These are phyloP conservation scores for Coelopa frigida DNA, from an alignment of 1,140 invertebrate genomes.

Conservation along the genomic window DNA sequence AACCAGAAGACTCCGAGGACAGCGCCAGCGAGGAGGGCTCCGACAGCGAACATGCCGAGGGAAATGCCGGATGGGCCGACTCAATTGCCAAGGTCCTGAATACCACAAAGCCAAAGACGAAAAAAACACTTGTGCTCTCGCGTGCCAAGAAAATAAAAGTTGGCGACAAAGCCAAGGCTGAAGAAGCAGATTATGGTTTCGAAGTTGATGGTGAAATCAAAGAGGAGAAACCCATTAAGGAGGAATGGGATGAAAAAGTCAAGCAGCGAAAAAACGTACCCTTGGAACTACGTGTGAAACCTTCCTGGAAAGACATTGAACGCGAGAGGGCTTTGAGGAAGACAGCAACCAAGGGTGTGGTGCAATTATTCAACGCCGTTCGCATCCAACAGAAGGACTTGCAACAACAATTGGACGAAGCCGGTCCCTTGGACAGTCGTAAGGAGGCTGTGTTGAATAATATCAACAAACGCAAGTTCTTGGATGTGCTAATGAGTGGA, in stretches of 20 bases:
- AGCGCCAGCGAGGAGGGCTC: conserved; percentile 8
- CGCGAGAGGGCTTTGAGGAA: conserved; percentile 65
- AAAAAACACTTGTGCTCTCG: conserved; percentile 65
- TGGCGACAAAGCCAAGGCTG: conserved; percentile 34
- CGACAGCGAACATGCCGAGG: conserved; percentile 18
- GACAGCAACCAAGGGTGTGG: conserved; percentile 83
- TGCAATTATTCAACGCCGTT: conserved; percentile 86
- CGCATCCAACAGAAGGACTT: conserved; percentile 72
- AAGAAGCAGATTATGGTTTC: conserved; percentile 42
- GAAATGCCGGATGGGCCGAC: conserved; percentile 59
- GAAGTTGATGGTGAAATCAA: conserved; percentile 46
- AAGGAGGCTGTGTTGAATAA: conserved; percentile 75
- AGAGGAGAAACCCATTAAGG: conserved; percentile 43
- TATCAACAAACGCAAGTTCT: conserved; percentile 72
- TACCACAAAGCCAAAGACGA: conserved; percentile 64
- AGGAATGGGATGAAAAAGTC: conserved; percentile 26
- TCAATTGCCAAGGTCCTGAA: conserved; percentile 67
- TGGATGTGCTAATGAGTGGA: conserved; percentile 72
- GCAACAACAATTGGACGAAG: conserved; percentile 62
- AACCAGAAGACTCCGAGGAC: conserved; percentile 1
- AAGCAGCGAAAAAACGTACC: conserved; percentile 49
- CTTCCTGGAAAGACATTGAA: conserved; percentile 62
- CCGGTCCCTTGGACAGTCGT: conserved; percentile 69
- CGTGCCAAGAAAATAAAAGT: conserved; percentile 63
- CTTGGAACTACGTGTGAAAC: conserved; percentile 64